phyloP scores from a whole-genome alignment of 2,888 invertebrate species.

The Melipona bicolor region DNA sequence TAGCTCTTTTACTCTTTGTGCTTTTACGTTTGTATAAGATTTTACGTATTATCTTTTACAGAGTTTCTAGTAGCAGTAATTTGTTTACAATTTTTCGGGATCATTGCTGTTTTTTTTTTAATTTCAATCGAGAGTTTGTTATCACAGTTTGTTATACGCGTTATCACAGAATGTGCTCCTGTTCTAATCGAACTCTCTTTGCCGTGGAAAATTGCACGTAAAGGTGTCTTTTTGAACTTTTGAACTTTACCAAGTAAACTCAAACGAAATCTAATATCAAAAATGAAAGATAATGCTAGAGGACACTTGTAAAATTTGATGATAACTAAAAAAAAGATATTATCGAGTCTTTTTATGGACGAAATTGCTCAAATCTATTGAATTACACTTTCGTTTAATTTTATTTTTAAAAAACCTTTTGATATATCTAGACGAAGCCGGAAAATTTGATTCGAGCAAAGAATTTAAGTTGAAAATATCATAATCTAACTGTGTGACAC shows the following conservation, averaged over 20 bases:
- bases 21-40: conserved; percentile 24
- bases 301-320: background rate
- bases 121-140: background rate
- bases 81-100: background rate
- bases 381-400: background rate
- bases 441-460: background rate
- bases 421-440: background rate
- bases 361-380: background rate
- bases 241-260: background rate
- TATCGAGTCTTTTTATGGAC: background rate
- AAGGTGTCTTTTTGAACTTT: background rate
- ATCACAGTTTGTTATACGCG: background rate
- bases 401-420: background rate
- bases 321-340: background rate
- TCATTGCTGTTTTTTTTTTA: background rate
- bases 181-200: conserved; percentile 8
- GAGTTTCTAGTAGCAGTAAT: background rate
- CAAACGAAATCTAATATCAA: background rate
- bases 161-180: conserved; percentile 54
- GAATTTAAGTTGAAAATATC: background rate
- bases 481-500: background rate
- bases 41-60: conserved; percentile 7
- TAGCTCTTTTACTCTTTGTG: background rate
- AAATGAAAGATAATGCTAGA: background rate
- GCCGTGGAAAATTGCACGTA: background rate